These are phyloP conservation scores for Micrasema longulum DNA, from an alignment of 1,140 invertebrate species.

Conservation along the genomic window DNA sequence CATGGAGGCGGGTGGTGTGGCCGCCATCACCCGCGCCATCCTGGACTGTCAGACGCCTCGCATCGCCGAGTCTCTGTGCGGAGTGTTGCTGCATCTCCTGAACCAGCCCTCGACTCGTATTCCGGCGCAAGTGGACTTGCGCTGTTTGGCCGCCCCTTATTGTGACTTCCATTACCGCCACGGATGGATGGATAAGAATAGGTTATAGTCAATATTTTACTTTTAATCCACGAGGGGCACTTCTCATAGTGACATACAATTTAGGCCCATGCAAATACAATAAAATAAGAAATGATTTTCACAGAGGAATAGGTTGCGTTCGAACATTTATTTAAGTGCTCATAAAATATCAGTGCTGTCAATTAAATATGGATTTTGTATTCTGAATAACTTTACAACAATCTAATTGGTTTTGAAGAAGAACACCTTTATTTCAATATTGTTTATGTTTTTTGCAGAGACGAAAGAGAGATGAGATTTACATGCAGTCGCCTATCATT, in stretches of 20 bases:
- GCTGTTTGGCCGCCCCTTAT: conserved; percentile 89
- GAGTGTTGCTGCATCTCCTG: conserved; percentile 87
- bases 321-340: no score
- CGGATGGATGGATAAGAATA: conserved; percentile 70
- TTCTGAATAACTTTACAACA: no score
- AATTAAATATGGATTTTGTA: no score
- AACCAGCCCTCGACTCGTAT: conserved; percentile 86
- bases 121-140: conserved; percentile 80
- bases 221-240: no score
- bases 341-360: no score
- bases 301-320: no score
- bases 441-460: conserved; percentile 69
- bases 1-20: conserved; percentile 85
- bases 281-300: no score
- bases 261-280: no score
- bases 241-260: no score
- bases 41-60: conserved; percentile 83
- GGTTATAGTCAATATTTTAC: no score
- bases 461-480: conserved; percentile 85
- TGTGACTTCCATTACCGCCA: conserved; percentile 89
- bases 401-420: no score
- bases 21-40: conserved; percentile 83
- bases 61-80: conserved; percentile 87
- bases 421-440: no score
- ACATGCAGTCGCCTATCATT: conserved; percentile 86